A percentile compares a stretch with the other conserved stretches of the same genome.
Evolutionary conservation across 2,113 vertebrate genomes (phyloP).

Genomic region (Rostratula benghalensis): DNA sequence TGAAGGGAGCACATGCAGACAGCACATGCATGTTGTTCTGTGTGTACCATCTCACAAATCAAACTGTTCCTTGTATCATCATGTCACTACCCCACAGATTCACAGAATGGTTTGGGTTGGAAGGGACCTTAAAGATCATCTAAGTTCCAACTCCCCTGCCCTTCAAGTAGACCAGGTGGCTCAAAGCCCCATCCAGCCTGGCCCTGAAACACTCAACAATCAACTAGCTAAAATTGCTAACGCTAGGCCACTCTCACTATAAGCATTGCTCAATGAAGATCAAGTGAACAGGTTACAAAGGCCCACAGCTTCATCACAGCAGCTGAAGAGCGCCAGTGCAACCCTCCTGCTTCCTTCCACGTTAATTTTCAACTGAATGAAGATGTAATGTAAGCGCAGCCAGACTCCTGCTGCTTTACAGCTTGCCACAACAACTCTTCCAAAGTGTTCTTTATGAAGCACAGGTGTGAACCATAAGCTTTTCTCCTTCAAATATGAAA

Average conservation of each 20-base stretch:
- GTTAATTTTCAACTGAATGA: neutral
- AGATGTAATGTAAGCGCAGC: neutral
- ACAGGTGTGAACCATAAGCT: neutral
- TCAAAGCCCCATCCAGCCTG: neutral
- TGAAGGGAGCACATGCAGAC: neutral
- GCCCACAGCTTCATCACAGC: neutral
- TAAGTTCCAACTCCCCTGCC: neutral
- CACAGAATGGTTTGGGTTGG: neutral
- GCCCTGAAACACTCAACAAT: neutral
- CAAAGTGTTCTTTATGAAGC: neutral
- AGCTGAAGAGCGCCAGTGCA: accelerated
- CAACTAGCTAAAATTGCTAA: neutral
- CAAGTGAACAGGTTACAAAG: neutral
- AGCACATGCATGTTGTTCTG: accelerated
- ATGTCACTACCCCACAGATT: neutral
- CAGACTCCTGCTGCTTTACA: neutral
- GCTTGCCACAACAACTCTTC: neutral
- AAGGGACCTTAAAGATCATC: neutral
- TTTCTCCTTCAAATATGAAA: neutral
- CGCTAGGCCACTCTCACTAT: neutral
- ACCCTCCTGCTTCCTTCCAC: neutral
- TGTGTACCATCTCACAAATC: accelerated
- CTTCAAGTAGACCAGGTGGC: neutral
- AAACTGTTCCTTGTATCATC: neutral
- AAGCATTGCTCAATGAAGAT: neutral